Evolutionary conservation across 2,888 invertebrate genomes (phyloP), one percentile per base, ranked within the genome.

Genomic region (Ophonus ardosiacus): DNA sequence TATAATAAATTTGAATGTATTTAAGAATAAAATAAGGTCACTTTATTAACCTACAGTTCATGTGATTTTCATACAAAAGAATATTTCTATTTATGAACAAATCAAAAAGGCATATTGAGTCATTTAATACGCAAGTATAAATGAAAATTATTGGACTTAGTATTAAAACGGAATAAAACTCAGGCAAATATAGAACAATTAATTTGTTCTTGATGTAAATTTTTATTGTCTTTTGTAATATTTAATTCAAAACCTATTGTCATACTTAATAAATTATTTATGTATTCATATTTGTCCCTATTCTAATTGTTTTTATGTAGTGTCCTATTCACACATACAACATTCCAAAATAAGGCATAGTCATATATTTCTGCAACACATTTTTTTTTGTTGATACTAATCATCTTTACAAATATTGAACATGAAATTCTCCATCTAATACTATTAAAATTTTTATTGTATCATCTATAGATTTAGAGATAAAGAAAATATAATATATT

Each of bases 1-100:
- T 59, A 59, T 7, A 59, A 59, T 59, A 59, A 59, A 59, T 59
- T 59, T 17, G 59, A 59, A 59, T 59, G 6, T 15, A 59, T 51
- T 51, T 51, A 8, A 13, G 43, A 51, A 51, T 51, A 59, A 59
- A 15, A 59, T 56, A 10, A 56, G 56, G 56, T 56, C 56, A 56
- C n/a, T 56, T n/a, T n/a, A 15, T 17, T 59, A 59, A 15, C 59
- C 59, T 59, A 6, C 56, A 59, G 59, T 0, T 59, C 15, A 59
- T 1, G 4, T 1, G 18, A 17, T 59, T 59, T 17, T 15, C 4
- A 59, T 59, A 59, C 59, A 59, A 59, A 15, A 15, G 18, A 59
- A 59, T 17, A 17, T 59, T 59, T 59, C 31, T n/a, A 17, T 17
- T 59, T 59, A 59, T 7, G 18, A 59, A 59, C 17, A 59, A 59